These are phyloP conservation scores for Dusona sp. DNA, from an alignment of 2,888 invertebrate species.

Conservation along the genomic window DNA sequence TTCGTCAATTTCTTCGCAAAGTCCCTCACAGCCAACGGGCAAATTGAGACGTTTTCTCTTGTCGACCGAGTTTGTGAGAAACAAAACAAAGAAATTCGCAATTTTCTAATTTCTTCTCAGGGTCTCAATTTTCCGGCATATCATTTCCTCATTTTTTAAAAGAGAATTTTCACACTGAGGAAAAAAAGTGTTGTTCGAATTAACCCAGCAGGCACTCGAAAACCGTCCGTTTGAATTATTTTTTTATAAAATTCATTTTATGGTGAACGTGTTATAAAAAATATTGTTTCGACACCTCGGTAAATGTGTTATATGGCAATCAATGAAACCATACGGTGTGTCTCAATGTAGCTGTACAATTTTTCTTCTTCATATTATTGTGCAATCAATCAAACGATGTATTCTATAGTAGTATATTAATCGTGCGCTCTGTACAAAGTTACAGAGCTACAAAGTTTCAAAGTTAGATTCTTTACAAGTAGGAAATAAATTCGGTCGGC, in stretches of 20 bases:
- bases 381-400: neutral
- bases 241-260: neutral
- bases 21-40: neutral
- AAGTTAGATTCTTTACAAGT: neutral
- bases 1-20: conserved; percentile 4
- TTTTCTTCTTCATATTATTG: neutral
- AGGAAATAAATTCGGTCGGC: too few relatives aligned
- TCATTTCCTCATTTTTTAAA: neutral
- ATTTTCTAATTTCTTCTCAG: conserved; percentile 9
- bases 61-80: conserved; percentile 8
- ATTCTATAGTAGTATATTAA: neutral
- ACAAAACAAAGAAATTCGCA: neutral
- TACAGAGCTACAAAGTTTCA: too few relatives aligned
- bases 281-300: neutral
- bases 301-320: neutral
- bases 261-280: neutral
- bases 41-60: conserved; percentile 9
- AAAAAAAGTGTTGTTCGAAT: neutral
- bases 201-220: too few relatives aligned
- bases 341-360: neutral
- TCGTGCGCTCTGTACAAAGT: neutral
- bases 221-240: neutral
- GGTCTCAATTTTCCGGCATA: conserved; percentile 5
- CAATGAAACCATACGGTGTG: neutral
- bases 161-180: neutral